These are phyloP conservation scores for Alectura lathami DNA, from an alignment of 2,113 vertebrate species.

Conservation along the genomic window DNA sequence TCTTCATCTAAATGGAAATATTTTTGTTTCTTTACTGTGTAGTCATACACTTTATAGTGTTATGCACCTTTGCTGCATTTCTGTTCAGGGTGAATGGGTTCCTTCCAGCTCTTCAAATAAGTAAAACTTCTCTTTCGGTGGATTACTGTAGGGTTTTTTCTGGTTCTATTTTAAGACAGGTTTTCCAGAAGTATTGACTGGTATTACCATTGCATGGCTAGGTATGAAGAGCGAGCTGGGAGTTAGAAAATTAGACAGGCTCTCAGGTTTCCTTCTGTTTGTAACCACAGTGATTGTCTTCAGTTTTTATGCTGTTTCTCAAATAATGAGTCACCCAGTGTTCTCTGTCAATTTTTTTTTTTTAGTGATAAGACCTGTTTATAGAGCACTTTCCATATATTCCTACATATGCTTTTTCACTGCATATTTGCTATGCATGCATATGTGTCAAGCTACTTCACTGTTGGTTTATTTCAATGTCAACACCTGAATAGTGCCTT, in stretches of 20 bases:
- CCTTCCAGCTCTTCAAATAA: background rate
- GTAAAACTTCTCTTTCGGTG: background rate
- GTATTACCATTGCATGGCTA: background rate
- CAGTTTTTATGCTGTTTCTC: background rate
- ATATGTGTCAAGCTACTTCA: background rate
- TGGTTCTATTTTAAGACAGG: background rate
- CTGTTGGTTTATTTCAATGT: background rate
- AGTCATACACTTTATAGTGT: background rate
- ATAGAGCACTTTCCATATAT: background rate
- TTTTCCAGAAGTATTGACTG: background rate
- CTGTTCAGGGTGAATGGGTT: background rate
- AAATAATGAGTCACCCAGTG: background rate
- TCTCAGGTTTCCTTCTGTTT: background rate
- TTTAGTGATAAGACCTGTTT: background rate
- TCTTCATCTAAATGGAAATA: background rate
- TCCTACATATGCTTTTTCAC: background rate
- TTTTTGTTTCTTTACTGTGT: background rate
- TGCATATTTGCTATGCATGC: background rate
- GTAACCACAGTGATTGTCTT: background rate
- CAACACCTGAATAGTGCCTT: background rate
- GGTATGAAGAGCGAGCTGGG: background rate
- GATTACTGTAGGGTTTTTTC: background rate
- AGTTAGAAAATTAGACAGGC: background rate
- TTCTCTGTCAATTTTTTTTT: background rate
- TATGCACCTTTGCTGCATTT: background rate